Percentiles rank a stretch among this genome's conserved stretches.
Evolutionary conservation across 2,113 vertebrate species (phyloP).

Genomic region (Podarcis raffonei): DNA sequence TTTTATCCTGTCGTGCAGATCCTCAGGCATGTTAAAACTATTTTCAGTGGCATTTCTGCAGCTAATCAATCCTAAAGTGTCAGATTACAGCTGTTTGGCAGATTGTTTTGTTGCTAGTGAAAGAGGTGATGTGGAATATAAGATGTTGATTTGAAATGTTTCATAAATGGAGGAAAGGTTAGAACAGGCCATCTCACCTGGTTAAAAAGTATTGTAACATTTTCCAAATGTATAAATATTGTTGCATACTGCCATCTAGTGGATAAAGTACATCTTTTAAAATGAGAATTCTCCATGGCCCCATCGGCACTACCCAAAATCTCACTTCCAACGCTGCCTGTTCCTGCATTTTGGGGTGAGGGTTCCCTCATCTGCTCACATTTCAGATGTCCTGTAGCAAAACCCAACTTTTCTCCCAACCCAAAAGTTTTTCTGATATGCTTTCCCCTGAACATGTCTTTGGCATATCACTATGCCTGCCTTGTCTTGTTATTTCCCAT

Average conservation of each 20-base stretch:
- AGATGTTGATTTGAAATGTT: rapidly evolving
- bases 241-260: conserved; percentile 59
- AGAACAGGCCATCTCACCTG: not conserved
- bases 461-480: too few relatives aligned
- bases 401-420: too few relatives aligned
- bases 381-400: too few relatives aligned
- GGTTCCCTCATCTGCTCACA: too few relatives aligned
- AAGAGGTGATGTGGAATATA: not conserved
- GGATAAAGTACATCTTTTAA: conserved; percentile 8
- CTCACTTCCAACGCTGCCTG: too few relatives aligned
- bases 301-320: too few relatives aligned
- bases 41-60: not conserved
- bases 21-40: too few relatives aligned
- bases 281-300: not conserved
- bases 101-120: not conserved
- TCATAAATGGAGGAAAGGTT: rapidly evolving
- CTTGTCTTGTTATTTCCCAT: not conserved
- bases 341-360: too few relatives aligned
- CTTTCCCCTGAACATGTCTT: too few relatives aligned
- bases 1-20: not conserved
- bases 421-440: too few relatives aligned
- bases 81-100: not conserved
- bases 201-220: not conserved
- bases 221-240: not conserved
- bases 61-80: not conserved